Evolutionary conservation across 2,797 vertebrate genomes (phyloP), one percentile per base, ranked within the genome.

Genomic region (Sebastiscus tertius): DNA sequence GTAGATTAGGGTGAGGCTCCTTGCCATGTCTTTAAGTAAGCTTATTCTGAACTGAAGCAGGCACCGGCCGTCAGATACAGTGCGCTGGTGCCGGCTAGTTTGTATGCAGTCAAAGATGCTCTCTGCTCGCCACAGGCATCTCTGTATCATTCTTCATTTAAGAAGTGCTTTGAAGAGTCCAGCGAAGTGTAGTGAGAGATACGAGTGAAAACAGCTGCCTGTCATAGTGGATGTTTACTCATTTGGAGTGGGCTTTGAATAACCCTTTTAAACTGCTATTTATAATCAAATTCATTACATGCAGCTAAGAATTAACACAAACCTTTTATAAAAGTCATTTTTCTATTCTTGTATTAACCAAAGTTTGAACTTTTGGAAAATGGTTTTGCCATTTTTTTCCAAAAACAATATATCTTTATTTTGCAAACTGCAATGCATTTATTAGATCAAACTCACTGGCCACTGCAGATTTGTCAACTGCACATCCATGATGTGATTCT

Each of bases 121-220:
- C 87, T 81, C 84, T 66, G 78, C 86, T 88, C 86, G 81, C 88
- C 89, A 86, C 86, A 77, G 92, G 91, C 89, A 84, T 88, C 85
- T 89, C 71, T 87, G 88, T 88, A 94, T 90, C 89, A 88, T 91
- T 91, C 87, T 87, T 93, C 91, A 86, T 91, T 92, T 92, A 92
- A 92, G 89, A 87, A 87, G 66, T 80, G 81, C 90, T 93, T 93
- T 93, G 87, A 93, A 93, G 88, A 92, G 90, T 84, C 87, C 82
- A 90, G 88, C 84, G 82, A 90, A 93, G 92, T 90, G 87, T 39
- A 82, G 87, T 80, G 83, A 88, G 82, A 87, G 88, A 91, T 89
- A 82, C 31, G 62, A 90, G 84, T 63, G 81, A 90, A 90, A 94
- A 90, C 86, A 88, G 86, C 84, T 92, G 88, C 82, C 90, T 84